A percentile compares a stretch with the other conserved stretches of the same genome.
phyloP scores from a whole-genome alignment of 2,797 vertebrate genomes.

The Leuciscus waleckii region DNA sequence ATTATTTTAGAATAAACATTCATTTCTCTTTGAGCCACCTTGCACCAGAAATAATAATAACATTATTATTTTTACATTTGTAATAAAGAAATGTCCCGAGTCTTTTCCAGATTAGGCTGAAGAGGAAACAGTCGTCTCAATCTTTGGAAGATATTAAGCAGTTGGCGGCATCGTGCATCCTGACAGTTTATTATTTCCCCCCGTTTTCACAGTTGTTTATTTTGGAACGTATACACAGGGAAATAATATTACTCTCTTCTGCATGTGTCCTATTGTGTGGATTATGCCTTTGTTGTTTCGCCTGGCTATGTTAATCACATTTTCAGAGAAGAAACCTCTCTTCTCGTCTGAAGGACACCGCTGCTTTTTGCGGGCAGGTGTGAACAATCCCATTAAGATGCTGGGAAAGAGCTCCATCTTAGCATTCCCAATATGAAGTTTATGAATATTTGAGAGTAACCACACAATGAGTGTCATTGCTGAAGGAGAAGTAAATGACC shows the following conservation, averaged over 20 bases:
- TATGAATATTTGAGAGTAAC: constrained; percentile 62
- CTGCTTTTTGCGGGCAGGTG: constrained; percentile 71
- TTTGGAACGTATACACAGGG: constrained; percentile 21
- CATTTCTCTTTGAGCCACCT: constrained; percentile 3
- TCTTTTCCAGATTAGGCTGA: constrained; percentile 17
- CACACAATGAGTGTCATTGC: constrained; percentile 58
- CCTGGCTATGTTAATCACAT: constrained; percentile 71
- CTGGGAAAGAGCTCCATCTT: constrained; percentile 67
- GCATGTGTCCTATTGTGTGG: constrained; percentile 62
- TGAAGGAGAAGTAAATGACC: constrained; percentile 64
- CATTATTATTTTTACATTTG: background rate
- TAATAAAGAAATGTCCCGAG: constrained; percentile 35
- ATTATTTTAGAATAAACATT: constrained; percentile 14
- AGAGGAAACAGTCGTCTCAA: constrained; percentile 9
- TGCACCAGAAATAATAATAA: constrained; percentile 21
- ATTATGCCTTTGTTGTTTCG: constrained; percentile 66
- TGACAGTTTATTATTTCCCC: constrained; percentile 35
- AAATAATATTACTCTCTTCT: constrained; percentile 57
- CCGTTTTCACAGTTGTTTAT: constrained; percentile 39
- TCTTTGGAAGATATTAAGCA: constrained; percentile 25
- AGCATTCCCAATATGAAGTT: constrained; percentile 69
- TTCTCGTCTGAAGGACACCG: constrained; percentile 68
- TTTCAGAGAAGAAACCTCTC: constrained; percentile 67
- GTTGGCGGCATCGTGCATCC: background rate
- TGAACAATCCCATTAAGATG: constrained; percentile 75